Evolutionary conservation across 2,888 invertebrate species (phyloP).

Genomic region (Dryobota labecula): DNA sequence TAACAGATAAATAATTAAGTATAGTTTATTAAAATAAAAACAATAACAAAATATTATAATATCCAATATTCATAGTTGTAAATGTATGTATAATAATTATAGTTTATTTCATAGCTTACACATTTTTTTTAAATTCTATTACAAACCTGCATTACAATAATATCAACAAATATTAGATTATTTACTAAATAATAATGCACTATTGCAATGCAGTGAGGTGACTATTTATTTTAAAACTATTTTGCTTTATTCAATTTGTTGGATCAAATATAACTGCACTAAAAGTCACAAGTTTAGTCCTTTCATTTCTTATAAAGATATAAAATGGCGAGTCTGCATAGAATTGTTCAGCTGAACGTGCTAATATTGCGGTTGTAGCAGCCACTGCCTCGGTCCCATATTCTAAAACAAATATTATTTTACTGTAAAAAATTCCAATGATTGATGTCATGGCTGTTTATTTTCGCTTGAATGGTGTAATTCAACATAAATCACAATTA

Average conservation of each 20-base stretch:
- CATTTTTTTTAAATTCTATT: constrained; percentile 22
- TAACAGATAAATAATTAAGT: constrained; percentile 72
- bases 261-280: constrained; percentile 93
- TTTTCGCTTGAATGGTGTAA: not conserved
- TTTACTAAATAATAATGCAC: not conserved
- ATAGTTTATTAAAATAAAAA: constrained; percentile 39
- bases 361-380: constrained; percentile 90
- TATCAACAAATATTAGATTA: not conserved
- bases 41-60: constrained; percentile 18
- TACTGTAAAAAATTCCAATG: not conserved
- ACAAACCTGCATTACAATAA: not conserved
- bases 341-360: constrained; percentile 86
- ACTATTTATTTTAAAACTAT: not conserved
- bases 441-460: not conserved
- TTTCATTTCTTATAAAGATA: constrained; percentile 93
- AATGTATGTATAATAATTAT: constrained; percentile 33
- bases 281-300: constrained; percentile 92
- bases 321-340: constrained; percentile 93
- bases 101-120: constrained; percentile 31
- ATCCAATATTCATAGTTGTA: constrained; percentile 31
- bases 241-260: constrained; percentile 59
- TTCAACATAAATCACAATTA: not conserved
- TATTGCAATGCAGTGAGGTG: constrained; percentile 1
- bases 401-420: constrained; percentile 81
- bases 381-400: constrained; percentile 94